Base-by-base conservation (phyloP, 2,797 vertebrate species). In the Neosilurus mollespiculum region DNA sequence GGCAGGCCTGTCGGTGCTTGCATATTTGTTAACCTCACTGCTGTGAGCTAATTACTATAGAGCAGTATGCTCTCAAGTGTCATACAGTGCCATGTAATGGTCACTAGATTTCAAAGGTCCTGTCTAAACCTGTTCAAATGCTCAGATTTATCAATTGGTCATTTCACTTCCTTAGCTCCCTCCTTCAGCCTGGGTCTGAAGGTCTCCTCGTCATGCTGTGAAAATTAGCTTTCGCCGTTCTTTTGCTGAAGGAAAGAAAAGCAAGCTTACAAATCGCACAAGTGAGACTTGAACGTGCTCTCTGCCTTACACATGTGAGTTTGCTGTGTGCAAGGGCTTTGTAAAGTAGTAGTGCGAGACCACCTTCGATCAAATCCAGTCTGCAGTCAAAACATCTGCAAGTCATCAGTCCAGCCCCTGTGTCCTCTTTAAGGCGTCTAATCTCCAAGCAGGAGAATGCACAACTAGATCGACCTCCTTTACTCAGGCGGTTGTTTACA, bases 261-360 rank as follows among this genome's bases (percentile, higher is more conserved):
- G 78, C 83, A 88, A 85, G 86, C 81, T 82, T 84, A 72, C 79
- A 87, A 83, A 88, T 90, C 90, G 91, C 91, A 92, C 86, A 91
- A 93, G 91, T 89, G 90, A 92, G 89, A 91, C 92, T 92, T 90
- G 91, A 93, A 92, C 69, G 77, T 49, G 62, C 66, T 73, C 56
- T 83, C 81, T 87, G 88, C 86, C 88, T 88, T 88, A 88, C 82
- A 80, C 72, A 30, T 64, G 82, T 73, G 71, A 22, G 80, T 79
- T 66, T 58, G 59, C 64, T 49, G 70, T 54, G 56, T 26, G 61
- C 51, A 77, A 78, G 78, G 80, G 84, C 78, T 78, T 26, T n/a
- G 58, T 26, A 49, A 62, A 12, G 49, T 78, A 88, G 88, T 83
- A 82, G 85, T 86, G 1, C 4, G n/a, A 72, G 70, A 54, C 43